Percentiles rank a stretch among this genome's conserved stretches.
Evolutionary conservation across 2,113 vertebrate species (phyloP).

Genomic region (human): DNA sequence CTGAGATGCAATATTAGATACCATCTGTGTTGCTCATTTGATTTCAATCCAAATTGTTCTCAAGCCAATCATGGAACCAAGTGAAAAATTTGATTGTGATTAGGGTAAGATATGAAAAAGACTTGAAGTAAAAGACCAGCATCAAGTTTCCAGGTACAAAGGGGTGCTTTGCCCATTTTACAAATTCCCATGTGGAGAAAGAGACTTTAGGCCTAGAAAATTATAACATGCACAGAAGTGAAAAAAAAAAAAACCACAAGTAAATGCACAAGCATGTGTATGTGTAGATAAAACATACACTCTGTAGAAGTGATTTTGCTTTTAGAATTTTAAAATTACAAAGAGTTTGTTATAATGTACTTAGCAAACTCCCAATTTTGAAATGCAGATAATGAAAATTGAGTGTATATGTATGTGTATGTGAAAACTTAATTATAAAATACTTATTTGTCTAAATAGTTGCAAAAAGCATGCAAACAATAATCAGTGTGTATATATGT

Average conservation of each 20-base stretch:
- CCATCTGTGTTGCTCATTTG: slow-evolving; percentile 60
- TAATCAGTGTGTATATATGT: background rate
- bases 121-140: background rate
- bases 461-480: background rate
- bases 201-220: background rate
- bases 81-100: slow-evolving; percentile 39
- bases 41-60: slow-evolving; percentile 59
- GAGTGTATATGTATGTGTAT: background rate
- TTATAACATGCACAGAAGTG: background rate
- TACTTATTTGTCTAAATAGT: background rate
- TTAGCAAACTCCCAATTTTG: background rate
- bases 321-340: background rate
- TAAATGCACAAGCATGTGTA: background rate
- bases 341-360: background rate
- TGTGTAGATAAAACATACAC: background rate
- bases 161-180: background rate
- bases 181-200: background rate
- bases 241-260: background rate
- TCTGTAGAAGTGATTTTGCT: background rate
- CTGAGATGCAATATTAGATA: background rate
- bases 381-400: background rate
- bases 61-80: slow-evolving; percentile 57
- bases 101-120: slow-evolving; percentile 35
- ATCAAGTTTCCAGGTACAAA: background rate
- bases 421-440: background rate